phyloP scores from a whole-genome alignment of 1,140 invertebrate species.

The Limonius californicus region DNA sequence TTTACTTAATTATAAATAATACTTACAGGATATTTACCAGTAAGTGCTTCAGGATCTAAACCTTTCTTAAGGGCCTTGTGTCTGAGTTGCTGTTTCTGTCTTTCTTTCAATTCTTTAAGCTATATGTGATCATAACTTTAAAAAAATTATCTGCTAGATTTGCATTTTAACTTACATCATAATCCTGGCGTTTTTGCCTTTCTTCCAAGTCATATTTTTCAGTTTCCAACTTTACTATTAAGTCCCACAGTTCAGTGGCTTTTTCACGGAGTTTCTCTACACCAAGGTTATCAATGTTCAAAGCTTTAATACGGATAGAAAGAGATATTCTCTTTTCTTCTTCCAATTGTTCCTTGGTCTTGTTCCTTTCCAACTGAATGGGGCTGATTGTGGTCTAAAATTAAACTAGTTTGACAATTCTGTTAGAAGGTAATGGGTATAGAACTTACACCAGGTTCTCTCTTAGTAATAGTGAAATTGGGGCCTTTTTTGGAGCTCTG shows the following conservation, averaged over 20 bases:
- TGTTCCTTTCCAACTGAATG: conserved; percentile 90
- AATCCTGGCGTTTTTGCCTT: conserved; percentile 98
- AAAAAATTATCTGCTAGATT: no score
- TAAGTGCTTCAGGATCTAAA: conserved; percentile 91
- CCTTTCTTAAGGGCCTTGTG: conserved; percentile 96
- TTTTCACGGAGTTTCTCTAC: conserved; percentile 82
- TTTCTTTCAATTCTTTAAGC: conserved; percentile 97
- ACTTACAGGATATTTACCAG: conserved; percentile 93
- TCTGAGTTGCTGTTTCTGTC: conserved; percentile 94
- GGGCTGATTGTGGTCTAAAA: conserved; percentile 58
- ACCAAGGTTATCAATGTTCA: conserved; percentile 77
- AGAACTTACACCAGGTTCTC: conserved; percentile 53
- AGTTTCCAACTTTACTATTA: conserved; percentile 93
- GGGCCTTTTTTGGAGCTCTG: conserved; percentile 78
- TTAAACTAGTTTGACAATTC: no score
- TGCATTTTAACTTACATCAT: conserved; percentile 90
- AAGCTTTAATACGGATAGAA: conserved; percentile 91
- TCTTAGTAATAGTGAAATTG: conserved; percentile 90
- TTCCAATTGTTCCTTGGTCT: conserved; percentile 98
- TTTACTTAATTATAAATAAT: no score
- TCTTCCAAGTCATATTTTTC: conserved; percentile 99
- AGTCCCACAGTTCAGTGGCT: conserved; percentile 91
- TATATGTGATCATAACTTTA: no score
- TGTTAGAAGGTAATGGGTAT: no score
- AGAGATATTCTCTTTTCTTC: conserved; percentile 98